Base-by-base conservation (phyloP, 2,113 vertebrate genomes). In the Anguilla rostrata region DNA sequence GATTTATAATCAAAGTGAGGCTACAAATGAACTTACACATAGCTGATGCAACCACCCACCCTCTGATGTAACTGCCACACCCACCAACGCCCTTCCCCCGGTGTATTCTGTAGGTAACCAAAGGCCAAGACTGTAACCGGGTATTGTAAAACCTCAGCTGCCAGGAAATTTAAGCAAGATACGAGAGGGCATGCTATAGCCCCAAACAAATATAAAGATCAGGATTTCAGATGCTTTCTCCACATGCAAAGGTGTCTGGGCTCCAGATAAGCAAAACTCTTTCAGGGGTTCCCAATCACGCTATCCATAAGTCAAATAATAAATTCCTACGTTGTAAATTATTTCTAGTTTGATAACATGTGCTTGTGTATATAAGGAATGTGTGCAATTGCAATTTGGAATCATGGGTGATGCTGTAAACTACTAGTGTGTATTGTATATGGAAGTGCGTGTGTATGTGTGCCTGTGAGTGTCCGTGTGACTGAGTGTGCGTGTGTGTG, bases 1-100 rank as follows among this genome's bases (percentile, higher is more conserved):
- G 71, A 34, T 75, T 75, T 75, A 75, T 75, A 75, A 75, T 75
- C 71, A 75, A 75, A 75, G n/a, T 34, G 71, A 75, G 71, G 71
- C 71, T 75, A 75, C 71, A 75, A 75, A 75, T 75, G 71, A 75
- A 75, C n/a, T 29, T 75, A 75, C 71, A 75, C 71, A 75, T 34
- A 2, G 71, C 71, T 75, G n/a, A 75, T 75, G 71, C n/a, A 75
- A 75, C 71, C 71, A n/a, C 60, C 71, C 71, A n/a, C 60, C 60
- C 22, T 26, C 60, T 26, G 60, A 66, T 66, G 60, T 66, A 66
- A 66, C 60, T 12, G 2, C 57, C 6, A 16, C 49, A 53, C 49
- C 7, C 49, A 53, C 49, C 43, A 6, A 9, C 43, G 5, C 43
- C 43, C 43, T 9, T 6, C 63, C n/a, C 71, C 63, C 1, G 63